These are phyloP conservation scores for Euphydryas editha DNA, from an alignment of 2,888 invertebrate species.

Conservation along the genomic window DNA sequence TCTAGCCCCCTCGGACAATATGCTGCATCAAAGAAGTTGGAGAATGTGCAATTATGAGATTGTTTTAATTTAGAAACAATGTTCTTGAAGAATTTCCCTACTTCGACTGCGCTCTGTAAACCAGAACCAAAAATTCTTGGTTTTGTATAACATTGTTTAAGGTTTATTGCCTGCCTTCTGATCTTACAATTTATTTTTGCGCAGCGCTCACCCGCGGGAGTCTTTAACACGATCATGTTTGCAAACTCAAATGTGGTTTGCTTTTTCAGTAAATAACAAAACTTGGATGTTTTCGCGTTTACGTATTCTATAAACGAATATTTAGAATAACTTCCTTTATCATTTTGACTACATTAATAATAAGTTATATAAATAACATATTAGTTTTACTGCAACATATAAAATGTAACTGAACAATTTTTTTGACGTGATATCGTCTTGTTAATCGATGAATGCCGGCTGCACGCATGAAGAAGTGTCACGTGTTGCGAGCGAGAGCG, in stretches of 20 bases:
- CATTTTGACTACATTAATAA: not conserved
- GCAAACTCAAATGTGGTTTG: constrained; percentile 28
- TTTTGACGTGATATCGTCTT: no score
- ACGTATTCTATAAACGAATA: constrained; percentile 23
- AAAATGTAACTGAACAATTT: no score
- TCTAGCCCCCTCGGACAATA: constrained; percentile 56
- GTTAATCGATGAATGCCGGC: no score
- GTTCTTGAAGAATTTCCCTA: constrained; percentile 79
- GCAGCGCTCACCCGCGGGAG: constrained; percentile 33
- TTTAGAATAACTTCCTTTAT: not conserved
- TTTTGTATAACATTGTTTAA: constrained; percentile 76
- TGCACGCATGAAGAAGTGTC: no score
- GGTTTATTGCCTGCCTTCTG: constrained; percentile 67
- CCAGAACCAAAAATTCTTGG: constrained; percentile 80
- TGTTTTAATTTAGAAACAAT: constrained; percentile 84
- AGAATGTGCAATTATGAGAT: constrained; percentile 84
- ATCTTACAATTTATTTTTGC: constrained; percentile 62
- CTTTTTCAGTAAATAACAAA: constrained; percentile 31
- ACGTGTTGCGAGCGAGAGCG: no score
- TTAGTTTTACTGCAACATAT: no score
- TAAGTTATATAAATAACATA: no score
- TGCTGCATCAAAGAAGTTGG: constrained; percentile 80
- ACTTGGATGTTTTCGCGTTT: constrained; percentile 27
- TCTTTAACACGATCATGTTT: constrained; percentile 36
- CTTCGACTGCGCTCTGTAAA: constrained; percentile 72